These are phyloP conservation scores for Uropetala carovei DNA, from an alignment of 2,888 invertebrate genomes.

Conservation along the genomic window DNA sequence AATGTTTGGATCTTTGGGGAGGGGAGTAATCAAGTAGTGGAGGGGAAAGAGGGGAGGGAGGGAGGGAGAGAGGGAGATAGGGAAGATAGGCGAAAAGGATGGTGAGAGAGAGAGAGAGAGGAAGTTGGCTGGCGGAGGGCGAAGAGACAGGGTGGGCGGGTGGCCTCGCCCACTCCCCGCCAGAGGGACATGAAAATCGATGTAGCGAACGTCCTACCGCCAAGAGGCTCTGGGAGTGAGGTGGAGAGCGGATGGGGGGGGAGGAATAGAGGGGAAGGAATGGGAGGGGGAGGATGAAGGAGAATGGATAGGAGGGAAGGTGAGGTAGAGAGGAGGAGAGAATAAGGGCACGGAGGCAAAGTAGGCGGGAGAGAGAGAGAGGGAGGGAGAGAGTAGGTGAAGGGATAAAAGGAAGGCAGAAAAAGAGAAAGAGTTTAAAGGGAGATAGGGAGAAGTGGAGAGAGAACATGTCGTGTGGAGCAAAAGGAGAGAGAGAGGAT, in stretches of 20 bases:
- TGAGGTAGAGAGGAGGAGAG: not conserved
- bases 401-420: too few species aligned
- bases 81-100: not conserved
- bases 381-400: too few species aligned
- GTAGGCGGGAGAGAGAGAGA: too few species aligned
- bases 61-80: not conserved
- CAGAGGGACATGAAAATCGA: conserved; percentile 50
- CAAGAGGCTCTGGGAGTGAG: not conserved
- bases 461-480: too few species aligned
- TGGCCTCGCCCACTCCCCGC: not conserved
- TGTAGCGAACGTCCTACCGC: conserved; percentile 44
- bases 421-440: too few species aligned
- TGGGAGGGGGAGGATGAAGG: too few species aligned
- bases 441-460: too few species aligned
- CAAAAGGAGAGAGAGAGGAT: too few species aligned
- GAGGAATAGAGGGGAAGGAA: not conserved
- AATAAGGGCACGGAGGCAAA: not conserved
- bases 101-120: not conserved
- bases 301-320: not conserved
- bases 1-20: not conserved
- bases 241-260: not conserved
- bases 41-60: not conserved
- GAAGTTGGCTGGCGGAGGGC: not conserved
- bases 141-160: not conserved
- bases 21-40: not conserved